A percentile compares a stretch with the other conserved stretches of the same genome.
phyloP scores from a whole-genome alignment of 2,888 invertebrate genomes.

The Noctua janthe region DNA sequence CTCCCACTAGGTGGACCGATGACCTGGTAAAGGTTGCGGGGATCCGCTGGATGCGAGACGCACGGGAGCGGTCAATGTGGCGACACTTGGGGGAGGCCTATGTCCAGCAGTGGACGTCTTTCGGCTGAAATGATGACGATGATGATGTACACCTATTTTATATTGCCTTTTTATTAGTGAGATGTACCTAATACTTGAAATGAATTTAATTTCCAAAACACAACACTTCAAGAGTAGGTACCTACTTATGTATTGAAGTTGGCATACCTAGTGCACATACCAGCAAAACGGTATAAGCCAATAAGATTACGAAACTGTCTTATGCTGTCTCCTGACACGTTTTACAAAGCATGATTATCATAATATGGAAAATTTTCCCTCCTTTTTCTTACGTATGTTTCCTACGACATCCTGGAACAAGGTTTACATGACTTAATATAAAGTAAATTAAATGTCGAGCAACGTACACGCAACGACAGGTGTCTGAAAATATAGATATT shows the following conservation, averaged over 20 bases:
- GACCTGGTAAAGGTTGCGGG: no score
- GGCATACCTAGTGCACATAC: neutral
- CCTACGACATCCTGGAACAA: slow-evolving; percentile 14
- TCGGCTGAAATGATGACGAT: no score
- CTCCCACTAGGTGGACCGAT: no score
- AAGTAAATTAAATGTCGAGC: slow-evolving; percentile 60
- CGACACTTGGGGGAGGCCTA: no score
- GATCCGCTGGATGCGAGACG: no score
- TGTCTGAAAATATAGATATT: slow-evolving; percentile 54
- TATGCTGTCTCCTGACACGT: neutral
- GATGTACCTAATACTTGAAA: neutral
- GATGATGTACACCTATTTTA: neutral
- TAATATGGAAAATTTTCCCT: neutral
- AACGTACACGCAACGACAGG: slow-evolving; percentile 49
- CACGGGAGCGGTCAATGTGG: no score
- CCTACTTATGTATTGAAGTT: neutral
- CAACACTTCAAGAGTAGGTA: neutral
- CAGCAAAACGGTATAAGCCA: neutral
- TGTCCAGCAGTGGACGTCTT: no score
- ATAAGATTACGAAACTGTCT: neutral
- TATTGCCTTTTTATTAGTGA: neutral
- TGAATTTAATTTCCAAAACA: neutral
- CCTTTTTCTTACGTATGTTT: slow-evolving; percentile 1
- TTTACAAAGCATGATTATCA: neutral
- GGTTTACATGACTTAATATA: slow-evolving; percentile 47